Conservation (phyloP, 2,888 invertebrate species). For the Zaprionus lineosus region DNA sequence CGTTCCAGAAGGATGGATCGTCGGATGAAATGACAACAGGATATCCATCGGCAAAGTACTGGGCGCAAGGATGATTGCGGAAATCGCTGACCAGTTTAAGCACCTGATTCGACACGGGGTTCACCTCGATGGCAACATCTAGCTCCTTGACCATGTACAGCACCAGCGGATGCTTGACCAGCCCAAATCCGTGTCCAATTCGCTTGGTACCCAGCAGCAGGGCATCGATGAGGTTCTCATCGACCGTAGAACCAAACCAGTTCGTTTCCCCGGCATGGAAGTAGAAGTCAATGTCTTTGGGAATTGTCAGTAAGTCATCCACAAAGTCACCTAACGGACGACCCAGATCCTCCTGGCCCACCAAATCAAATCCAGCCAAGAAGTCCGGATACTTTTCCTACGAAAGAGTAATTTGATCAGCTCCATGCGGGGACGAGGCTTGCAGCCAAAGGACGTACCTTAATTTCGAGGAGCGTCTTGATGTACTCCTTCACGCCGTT, state of each 20-base stretch:
- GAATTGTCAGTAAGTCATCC: slow-evolving; percentile 84
- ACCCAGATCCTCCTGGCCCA: slow-evolving; percentile 90
- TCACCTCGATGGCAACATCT: slow-evolving; percentile 89
- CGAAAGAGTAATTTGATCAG: no score
- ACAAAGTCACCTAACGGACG: slow-evolving; percentile 86
- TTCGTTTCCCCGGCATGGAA: slow-evolving; percentile 93
- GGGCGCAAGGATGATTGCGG: slow-evolving; percentile 89
- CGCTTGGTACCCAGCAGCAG: slow-evolving; percentile 88
- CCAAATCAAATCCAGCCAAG: slow-evolving; percentile 91
- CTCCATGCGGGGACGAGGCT: no score
- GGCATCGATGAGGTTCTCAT: slow-evolving; percentile 90
- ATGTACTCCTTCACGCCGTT: slow-evolving; percentile 83
- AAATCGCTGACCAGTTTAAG: slow-evolving; percentile 88
- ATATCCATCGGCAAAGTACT: slow-evolving; percentile 86
- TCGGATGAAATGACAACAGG: slow-evolving; percentile 91
- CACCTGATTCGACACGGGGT: slow-evolving; percentile 91
- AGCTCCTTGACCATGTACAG: slow-evolving; percentile 84
- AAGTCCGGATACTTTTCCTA: slow-evolving; percentile 85
- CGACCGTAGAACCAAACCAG: slow-evolving; percentile 87
- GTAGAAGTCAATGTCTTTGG: slow-evolving; percentile 85
- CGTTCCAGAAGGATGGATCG: slow-evolving; percentile 91
- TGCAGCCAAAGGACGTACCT: slow-evolving; percentile 50
- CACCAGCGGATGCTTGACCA: slow-evolving; percentile 88
- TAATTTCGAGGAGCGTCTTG: slow-evolving; percentile 66
- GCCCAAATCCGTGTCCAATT: slow-evolving; percentile 90